These are phyloP conservation scores for Stomatorhinus walkeri DNA, from an alignment of 2,797 vertebrate species.

Conservation along the genomic window DNA sequence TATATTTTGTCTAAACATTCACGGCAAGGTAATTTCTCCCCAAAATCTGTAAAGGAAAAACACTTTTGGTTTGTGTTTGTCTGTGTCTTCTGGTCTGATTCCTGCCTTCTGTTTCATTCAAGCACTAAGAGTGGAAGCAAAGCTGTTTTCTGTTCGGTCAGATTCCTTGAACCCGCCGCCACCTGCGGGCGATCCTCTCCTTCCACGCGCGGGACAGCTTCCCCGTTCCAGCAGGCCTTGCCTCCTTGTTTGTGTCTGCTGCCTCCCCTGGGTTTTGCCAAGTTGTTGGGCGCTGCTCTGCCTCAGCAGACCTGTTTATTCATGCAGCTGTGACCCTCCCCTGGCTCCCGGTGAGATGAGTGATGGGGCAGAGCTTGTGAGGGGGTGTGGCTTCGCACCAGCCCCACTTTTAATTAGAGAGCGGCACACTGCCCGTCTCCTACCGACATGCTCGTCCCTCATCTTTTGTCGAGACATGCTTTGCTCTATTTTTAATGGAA, in stretches of 20 bases:
- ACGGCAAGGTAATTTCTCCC: not conserved
- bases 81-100: not conserved
- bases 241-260: not conserved
- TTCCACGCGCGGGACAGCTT: not conserved
- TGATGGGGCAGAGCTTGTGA: not conserved
- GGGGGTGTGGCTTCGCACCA: not conserved
- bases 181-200: not conserved
- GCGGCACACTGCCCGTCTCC: not conserved
- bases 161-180: not conserved
- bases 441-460: not conserved
- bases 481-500: not conserved
- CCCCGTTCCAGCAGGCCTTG: not conserved
- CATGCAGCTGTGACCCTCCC: conserved; percentile 24
- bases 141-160: not conserved
- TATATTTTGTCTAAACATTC: not conserved
- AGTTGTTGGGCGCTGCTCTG: not conserved
- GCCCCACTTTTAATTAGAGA: not conserved
- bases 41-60: not conserved
- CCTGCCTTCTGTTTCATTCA: not conserved
- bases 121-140: not conserved
- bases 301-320: conserved; percentile 23
- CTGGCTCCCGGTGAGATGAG: not conserved
- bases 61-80: not conserved
- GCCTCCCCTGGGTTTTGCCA: not conserved
- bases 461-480: not conserved